These are phyloP conservation scores for Mesorhabditis belari DNA, from an alignment of 2,888 invertebrate genomes.

Conservation along the genomic window DNA sequence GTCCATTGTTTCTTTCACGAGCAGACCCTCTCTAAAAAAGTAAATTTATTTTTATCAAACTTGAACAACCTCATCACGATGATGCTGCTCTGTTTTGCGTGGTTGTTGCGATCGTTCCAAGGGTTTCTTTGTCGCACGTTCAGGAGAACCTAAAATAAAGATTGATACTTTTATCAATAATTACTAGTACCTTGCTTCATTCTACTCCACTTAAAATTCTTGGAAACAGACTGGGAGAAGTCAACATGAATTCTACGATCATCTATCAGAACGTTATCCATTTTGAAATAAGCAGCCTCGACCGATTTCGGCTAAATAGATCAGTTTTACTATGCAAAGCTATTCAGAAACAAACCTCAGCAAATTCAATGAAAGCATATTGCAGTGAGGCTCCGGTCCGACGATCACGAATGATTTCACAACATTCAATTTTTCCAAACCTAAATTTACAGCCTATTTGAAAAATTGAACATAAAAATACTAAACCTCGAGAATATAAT, in stretches of 20 bases:
- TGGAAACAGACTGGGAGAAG: conserved; percentile 96
- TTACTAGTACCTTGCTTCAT: not conserved
- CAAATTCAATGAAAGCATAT: conserved; percentile 97
- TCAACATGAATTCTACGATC: conserved; percentile 97
- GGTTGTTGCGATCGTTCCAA: not conserved
- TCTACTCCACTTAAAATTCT: conserved; percentile 56
- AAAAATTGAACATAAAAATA: conserved; percentile 53
- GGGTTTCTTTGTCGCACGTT: not conserved
- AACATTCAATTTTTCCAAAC: conserved; percentile 65
- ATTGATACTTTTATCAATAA: not conserved
- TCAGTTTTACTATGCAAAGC: not conserved
- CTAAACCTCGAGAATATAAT: conserved; percentile 96
- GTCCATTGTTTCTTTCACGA: not conserved
- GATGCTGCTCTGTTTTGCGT: not conserved
- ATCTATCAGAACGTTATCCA: conserved; percentile 98
- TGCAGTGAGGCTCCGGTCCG: conserved; percentile 88
- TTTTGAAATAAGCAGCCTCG: conserved; percentile 97
- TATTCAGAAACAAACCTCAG: conserved; percentile 62
- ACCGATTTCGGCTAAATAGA: conserved; percentile 61
- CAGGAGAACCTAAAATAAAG: too few relatives aligned
- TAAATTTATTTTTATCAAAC: not conserved
- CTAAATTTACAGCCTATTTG: not conserved
- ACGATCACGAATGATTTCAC: conserved; percentile 71
- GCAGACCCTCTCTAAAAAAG: not conserved
- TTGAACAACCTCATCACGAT: not conserved